These are phyloP conservation scores for Phoenicopterus ruber DNA, from an alignment of 2,113 vertebrate species.

Conservation along the genomic window DNA sequence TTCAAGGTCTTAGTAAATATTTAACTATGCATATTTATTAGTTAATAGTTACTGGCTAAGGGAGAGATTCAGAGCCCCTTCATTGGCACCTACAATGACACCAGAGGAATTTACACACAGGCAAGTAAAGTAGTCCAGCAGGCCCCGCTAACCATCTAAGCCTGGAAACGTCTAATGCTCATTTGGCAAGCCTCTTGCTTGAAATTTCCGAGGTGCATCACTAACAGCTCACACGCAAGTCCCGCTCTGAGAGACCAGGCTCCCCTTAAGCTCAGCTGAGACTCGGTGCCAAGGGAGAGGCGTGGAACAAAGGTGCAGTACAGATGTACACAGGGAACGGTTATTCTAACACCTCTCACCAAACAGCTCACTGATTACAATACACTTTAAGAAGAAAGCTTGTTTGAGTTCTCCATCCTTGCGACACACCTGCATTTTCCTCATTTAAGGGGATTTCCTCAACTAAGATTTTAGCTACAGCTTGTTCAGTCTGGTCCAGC, in stretches of 20 bases:
- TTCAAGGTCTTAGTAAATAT: constrained; percentile 4
- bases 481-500: not conserved
- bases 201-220: not conserved
- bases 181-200: not conserved
- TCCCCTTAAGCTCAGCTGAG: not conserved
- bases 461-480: not conserved
- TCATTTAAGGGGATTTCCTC: not conserved
- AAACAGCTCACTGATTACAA: not conserved
- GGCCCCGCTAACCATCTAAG: not conserved
- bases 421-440: not conserved
- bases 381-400: not conserved
- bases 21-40: not conserved
- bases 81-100: not conserved
- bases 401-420: not conserved
- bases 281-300: not conserved
- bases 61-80: not conserved
- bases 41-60: not conserved
- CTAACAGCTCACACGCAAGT: fast-evolving
- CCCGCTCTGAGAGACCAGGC: not conserved
- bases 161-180: not conserved
- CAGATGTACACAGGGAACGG: fast-evolving
- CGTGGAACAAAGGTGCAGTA: not conserved
- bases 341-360: not conserved
- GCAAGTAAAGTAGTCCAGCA: not conserved
- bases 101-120: not conserved